These are phyloP conservation scores for Limnephilus marmoratus DNA, from an alignment of 2,888 invertebrate species.

Conservation along the genomic window DNA sequence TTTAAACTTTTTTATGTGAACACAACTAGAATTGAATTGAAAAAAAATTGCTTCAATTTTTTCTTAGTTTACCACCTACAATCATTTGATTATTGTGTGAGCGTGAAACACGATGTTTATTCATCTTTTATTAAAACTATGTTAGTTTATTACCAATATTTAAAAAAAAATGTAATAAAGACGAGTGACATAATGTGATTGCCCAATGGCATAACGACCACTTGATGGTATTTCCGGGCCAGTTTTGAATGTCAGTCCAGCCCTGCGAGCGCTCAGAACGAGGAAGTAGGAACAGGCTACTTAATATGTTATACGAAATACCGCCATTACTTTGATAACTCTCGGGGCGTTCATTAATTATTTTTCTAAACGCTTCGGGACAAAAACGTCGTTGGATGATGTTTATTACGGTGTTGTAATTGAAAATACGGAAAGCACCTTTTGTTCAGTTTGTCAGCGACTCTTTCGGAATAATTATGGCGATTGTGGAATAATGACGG, in stretches of 20 bases:
- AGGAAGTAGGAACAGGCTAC: background rate
- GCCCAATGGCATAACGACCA: background rate
- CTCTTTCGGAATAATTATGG: background rate
- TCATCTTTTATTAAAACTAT: too few relatives aligned
- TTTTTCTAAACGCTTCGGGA: conserved; percentile 34
- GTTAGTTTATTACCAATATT: too few relatives aligned
- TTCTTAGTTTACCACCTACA: too few relatives aligned
- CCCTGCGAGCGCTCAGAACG: background rate
- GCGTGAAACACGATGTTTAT: too few relatives aligned
- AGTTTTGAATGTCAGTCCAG: background rate
- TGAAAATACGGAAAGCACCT: conserved; percentile 16
- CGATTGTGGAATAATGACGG: background rate
- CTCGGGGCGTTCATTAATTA: conserved; percentile 44
- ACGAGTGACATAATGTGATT: background rate
- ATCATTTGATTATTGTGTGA: too few relatives aligned
- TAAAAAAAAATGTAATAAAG: too few relatives aligned
- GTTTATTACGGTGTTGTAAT: conserved; percentile 23
- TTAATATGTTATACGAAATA: conserved; percentile 23
- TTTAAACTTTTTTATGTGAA: too few relatives aligned
- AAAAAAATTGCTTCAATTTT: too few relatives aligned
- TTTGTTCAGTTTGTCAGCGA: conserved; percentile 2
- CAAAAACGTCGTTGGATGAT: conserved; percentile 17
- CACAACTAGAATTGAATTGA: too few relatives aligned
- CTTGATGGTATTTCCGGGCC: background rate
- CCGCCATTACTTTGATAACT: conserved; percentile 36